Conservation (phyloP, 2,888 invertebrate genomes). For the Diloba caeruleocephala region DNA sequence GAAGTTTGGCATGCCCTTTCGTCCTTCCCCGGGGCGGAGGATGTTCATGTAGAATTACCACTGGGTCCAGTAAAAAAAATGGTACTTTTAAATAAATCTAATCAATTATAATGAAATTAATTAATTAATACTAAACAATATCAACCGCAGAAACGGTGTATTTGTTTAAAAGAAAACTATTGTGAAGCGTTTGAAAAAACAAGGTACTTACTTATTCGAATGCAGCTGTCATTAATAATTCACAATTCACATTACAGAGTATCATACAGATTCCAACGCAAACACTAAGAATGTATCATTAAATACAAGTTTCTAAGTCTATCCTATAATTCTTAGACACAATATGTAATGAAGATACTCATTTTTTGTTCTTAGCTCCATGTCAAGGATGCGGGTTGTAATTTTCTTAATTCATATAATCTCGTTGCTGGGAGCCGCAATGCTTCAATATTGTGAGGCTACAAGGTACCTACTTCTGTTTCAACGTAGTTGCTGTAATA, state of each 20-base stretch:
- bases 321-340: slow-evolving; percentile 41
- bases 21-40: too few relatives aligned
- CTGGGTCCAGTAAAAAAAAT: too few relatives aligned
- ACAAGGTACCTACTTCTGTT: slow-evolving; percentile 9
- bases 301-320: slow-evolving; percentile 34
- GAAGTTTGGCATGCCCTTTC: too few relatives aligned
- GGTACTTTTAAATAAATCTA: too few relatives aligned
- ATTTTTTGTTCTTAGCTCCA: slow-evolving; percentile 48
- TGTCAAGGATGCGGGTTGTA: slow-evolving; percentile 57
- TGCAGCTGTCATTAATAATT: slow-evolving; percentile 23
- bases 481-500: slow-evolving; percentile 18
- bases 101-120: too few relatives aligned
- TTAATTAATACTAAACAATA: too few relatives aligned
- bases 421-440: slow-evolving; percentile 47
- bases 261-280: slow-evolving; percentile 23
- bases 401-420: slow-evolving; percentile 80
- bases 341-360: slow-evolving; percentile 56
- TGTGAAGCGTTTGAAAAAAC: too few relatives aligned
- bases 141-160: too few relatives aligned
- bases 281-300: slow-evolving; percentile 41
- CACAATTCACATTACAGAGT: not conserved
- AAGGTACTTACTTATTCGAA: too few relatives aligned
- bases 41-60: too few relatives aligned
- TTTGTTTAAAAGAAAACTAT: too few relatives aligned
- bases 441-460: slow-evolving; percentile 17